Conservation (phyloP, 2,113 vertebrate species). For the Platichthys flesus region DNA sequence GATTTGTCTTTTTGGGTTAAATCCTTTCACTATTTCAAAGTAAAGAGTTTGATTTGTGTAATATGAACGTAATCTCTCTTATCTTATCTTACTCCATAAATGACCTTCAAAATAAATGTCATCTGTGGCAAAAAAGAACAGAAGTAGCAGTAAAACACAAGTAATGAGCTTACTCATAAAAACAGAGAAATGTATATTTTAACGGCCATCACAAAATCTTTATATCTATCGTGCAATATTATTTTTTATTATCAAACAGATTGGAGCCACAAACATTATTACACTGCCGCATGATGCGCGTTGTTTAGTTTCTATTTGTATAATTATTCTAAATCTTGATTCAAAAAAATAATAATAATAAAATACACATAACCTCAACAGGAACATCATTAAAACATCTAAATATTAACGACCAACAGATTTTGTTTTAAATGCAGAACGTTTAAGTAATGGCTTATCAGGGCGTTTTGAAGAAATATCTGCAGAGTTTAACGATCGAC, state of each 20-base stretch:
- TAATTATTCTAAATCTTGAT: conserved; percentile 50
- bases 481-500: conserved; percentile 39
- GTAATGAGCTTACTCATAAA: conserved; percentile 52
- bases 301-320: conserved; percentile 1
- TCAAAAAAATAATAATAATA: conserved; percentile 57
- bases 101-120: conserved; percentile 31
- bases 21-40: not conserved
- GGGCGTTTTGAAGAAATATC: conserved; percentile 40
- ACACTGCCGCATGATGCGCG: conserved; percentile 20
- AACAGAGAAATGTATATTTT: conserved; percentile 36
- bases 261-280: conserved; percentile 61
- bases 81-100: not conserved
- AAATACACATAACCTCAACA: conserved; percentile 66
- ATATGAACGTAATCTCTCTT: not conserved
- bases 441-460: conserved; percentile 47
- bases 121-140: conserved; percentile 10
- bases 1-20: not conserved
- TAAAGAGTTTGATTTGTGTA: not conserved
- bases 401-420: conserved; percentile 72
- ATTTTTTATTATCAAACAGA: conserved; percentile 71
- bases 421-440: conserved; percentile 58
- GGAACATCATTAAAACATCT: conserved; percentile 50
- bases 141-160: conserved; percentile 33
- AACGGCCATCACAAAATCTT: conserved; percentile 32
- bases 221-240: conserved; percentile 30